Conservation (phyloP, 2,113 vertebrate species). For the Maylandia zebra region DNA sequence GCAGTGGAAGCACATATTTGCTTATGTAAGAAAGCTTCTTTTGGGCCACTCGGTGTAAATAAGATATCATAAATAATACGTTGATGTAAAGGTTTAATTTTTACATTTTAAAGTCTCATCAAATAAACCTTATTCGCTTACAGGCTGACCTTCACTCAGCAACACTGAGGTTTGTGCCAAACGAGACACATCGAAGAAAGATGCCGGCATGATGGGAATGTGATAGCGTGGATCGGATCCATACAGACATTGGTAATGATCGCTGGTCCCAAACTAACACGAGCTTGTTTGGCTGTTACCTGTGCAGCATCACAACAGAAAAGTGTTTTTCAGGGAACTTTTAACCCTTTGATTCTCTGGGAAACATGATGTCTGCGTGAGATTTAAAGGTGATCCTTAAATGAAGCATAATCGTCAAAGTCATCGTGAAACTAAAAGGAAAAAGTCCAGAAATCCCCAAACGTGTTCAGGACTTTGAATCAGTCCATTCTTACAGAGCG, state of each 20-base stretch:
- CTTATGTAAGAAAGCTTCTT: not conserved
- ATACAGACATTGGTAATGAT: not conserved
- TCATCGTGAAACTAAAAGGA: not conserved
- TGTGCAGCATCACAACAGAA: not conserved
- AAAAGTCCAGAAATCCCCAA: not conserved
- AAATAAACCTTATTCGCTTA: not conserved
- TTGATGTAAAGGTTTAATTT: not conserved
- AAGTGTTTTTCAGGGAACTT: not conserved
- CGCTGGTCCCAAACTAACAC: not conserved
- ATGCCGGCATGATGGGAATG: not conserved
- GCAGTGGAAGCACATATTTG: not conserved
- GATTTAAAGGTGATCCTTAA: not conserved
- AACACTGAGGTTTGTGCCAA: not conserved
- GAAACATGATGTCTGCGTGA: accelerated
- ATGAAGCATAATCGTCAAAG: not conserved
- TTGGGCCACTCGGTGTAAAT: not conserved
- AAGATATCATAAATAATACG: not conserved
- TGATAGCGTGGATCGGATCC: not conserved
- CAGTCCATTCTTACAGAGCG: not conserved
- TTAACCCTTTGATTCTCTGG: not conserved
- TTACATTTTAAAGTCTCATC: not conserved
- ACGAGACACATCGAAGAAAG: accelerated
- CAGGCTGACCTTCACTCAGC: not conserved
- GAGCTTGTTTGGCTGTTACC: not conserved
- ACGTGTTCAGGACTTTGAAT: not conserved